Evolutionary conservation across 2,797 vertebrate species (phyloP).

Genomic region (Poecilia wingei): DNA sequence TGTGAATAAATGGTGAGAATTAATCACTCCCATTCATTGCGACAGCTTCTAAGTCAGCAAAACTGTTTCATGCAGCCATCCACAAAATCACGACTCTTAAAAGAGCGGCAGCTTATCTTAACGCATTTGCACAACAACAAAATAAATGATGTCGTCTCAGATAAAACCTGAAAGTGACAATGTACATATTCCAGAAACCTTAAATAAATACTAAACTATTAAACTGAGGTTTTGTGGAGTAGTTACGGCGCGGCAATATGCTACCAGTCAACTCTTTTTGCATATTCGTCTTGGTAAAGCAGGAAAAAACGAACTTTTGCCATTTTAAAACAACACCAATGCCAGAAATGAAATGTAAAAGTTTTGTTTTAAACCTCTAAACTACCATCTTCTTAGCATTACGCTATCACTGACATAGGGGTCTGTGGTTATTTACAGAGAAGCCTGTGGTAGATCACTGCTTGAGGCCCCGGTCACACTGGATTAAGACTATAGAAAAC

Average conservation of each 20-base stretch:
- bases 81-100: not conserved
- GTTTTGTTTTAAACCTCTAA: not conserved
- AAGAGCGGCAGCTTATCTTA: not conserved
- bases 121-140: not conserved
- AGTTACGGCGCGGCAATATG: not conserved
- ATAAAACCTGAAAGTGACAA: not conserved
- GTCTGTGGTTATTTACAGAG: slow-evolving; percentile 1
- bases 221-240: not conserved
- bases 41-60: slow-evolving; percentile 12
- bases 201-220: not conserved
- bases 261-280: not conserved
- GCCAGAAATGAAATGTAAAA: not conserved
- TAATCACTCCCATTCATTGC: slow-evolving; percentile 4
- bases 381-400: not conserved
- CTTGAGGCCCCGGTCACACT: not conserved
- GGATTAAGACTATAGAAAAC: not conserved
- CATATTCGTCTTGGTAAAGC: not conserved
- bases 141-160: not conserved
- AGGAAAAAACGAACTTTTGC: not conserved
- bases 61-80: not conserved
- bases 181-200: not conserved
- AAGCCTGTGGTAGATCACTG: not conserved
- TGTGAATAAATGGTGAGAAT: not conserved
- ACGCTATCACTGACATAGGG: not conserved
- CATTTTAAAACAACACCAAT: not conserved